phyloP scores from a whole-genome alignment of 2,113 vertebrate genomes.

The Malurus elegans region DNA sequence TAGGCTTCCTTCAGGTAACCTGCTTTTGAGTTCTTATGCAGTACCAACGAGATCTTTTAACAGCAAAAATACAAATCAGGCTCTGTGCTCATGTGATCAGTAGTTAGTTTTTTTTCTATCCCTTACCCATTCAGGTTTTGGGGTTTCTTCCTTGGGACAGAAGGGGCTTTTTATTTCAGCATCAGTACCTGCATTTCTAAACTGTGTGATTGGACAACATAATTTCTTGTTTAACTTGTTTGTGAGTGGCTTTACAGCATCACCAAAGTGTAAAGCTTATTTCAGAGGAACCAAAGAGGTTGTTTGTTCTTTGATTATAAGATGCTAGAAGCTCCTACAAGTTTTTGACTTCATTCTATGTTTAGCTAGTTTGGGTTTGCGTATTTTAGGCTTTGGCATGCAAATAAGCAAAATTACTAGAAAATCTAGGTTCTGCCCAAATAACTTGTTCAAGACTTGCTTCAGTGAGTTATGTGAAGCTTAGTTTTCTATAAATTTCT shows the following conservation, averaged over 20 bases:
- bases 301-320: not conserved
- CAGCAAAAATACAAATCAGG: not conserved
- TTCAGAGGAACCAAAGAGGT: not conserved
- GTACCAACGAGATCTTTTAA: not conserved
- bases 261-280: not conserved
- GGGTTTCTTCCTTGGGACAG: not conserved
- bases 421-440: not conserved
- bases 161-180: not conserved
- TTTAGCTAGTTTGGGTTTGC: not conserved
- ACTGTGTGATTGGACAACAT: not conserved
- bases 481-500: not conserved
- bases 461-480: not conserved
- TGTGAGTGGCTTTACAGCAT: not conserved
- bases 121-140: not conserved
- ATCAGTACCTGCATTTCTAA: not conserved
- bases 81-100: not conserved
- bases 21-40: not conserved
- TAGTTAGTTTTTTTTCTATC: not conserved
- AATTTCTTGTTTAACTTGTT: not conserved
- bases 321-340: not conserved
- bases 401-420: not conserved
- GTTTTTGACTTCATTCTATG: not conserved
- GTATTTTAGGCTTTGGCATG: not conserved
- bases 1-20: not conserved
- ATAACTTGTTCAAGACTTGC: not conserved